Evolutionary conservation across 1,140 invertebrate genomes (phyloP), one percentile per base, ranked within the genome.

Genomic region (Ceratina calcarata): DNA sequence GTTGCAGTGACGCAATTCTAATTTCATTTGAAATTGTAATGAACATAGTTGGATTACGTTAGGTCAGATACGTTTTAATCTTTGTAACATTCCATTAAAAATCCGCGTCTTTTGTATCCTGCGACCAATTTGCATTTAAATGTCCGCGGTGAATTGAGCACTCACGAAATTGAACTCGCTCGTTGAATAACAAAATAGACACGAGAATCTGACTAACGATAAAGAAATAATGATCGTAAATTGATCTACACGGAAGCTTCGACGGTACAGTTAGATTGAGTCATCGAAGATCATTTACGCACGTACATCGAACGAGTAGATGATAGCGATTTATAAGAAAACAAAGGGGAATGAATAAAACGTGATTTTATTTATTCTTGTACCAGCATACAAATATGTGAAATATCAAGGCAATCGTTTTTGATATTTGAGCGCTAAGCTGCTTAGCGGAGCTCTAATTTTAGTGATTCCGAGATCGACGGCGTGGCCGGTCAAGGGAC

Each of bases 401-500:
- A 10, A 45, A 45, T 1, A 0, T 89, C 37, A 91, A 51, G 79
- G 65, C 51, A 81, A 53, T 65, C 71, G 72, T 78, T 91, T 92
- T 24, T 93, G 90, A 57, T 86, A 91, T 18, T 85, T 86, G 1
- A 92, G 73, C 8, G 90, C 91, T 51, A 92, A 72, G 32, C 90
- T 92, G 45, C 92, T 89, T 0, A 85, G 37, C 0, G 87, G 80
- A 13, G 85, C 77, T 45, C 83, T 84, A 7, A 49, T 68, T 75
- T 90, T 91, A 2, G 90, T 65, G 0, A 87, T 51, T 2, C 84
- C 88, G 65, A 92, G 78, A 78, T 91, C 89, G 60, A 91, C 83
- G 0, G 87, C 83, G 45, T 92, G 90, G 1, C 89, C 90, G 15
- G 84, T 91, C 24, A 91, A 45, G 27, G 89, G 88, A 81, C 91